Evolutionary conservation across 2,113 vertebrate species (phyloP).

Genomic region (Thunnus thynnus): DNA sequence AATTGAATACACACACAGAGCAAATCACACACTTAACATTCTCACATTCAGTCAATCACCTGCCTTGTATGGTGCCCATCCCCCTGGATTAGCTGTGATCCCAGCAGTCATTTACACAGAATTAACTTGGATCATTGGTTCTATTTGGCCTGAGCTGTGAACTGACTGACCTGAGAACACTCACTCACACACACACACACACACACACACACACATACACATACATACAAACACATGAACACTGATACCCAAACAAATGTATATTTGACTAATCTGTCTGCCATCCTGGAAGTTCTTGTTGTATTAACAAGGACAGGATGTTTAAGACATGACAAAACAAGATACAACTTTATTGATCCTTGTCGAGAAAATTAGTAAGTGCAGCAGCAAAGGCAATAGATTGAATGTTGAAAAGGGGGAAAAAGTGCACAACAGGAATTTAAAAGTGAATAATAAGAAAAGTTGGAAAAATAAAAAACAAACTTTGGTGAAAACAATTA

Average conservation of each 20-base stretch:
- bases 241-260: neutral
- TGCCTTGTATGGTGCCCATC: conserved; percentile 13
- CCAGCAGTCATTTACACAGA: conserved; percentile 35
- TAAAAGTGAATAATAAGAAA: neutral
- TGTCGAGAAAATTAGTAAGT: neutral
- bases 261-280: neutral
- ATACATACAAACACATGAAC: neutral
- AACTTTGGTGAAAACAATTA: too few relatives aligned
- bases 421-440: neutral
- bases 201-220: neutral
- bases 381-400: neutral
- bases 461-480: neutral
- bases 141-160: conserved; percentile 31
- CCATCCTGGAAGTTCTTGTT: neutral
- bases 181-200: too few relatives aligned
- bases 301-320: neutral
- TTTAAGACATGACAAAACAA: neutral
- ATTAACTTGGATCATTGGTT: conserved; percentile 37
- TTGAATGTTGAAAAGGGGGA: neutral
- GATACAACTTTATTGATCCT: neutral
- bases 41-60: conserved; percentile 37
- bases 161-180: conserved; percentile 20
- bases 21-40: conserved; percentile 6
- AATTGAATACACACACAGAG: neutral
- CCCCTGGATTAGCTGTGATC: conserved; percentile 35